Evolutionary conservation across 2,888 invertebrate genomes (phyloP).

Genomic region (Macropis europaea): DNA sequence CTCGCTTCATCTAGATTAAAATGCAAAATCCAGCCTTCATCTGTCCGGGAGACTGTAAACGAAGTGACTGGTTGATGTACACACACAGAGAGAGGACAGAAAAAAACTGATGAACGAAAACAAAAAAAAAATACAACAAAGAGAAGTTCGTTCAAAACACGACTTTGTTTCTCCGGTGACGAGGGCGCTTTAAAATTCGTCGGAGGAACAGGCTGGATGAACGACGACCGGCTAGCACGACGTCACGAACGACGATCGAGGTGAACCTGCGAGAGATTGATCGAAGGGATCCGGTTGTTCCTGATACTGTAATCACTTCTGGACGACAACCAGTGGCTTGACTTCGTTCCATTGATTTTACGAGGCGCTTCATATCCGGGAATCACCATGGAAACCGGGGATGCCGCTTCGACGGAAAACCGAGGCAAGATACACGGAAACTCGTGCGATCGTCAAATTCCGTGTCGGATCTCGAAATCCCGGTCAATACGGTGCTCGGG

Average conservation of each 20-base stretch:
- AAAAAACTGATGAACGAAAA: not conserved
- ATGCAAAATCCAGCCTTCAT: conserved; percentile 35
- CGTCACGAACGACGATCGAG: not conserved
- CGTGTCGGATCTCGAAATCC: not conserved
- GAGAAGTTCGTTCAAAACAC: not conserved
- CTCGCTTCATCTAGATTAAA: conserved; percentile 29
- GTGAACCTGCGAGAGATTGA: not conserved
- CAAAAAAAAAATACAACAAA: not conserved
- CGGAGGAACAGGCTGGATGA: not conserved
- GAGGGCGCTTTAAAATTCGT: not conserved
- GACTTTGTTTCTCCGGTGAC: not conserved
- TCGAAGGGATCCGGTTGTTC: conserved; percentile 12
- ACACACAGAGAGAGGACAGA: not conserved
- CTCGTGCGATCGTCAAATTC: conserved; percentile 25
- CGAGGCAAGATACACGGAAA: conserved; percentile 30
- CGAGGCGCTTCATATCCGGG: conserved; percentile 53
- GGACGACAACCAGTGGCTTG: conserved; percentile 33
- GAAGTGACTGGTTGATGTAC: not conserved
- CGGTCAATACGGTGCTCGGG: conserved; percentile 1
- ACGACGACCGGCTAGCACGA: not conserved
- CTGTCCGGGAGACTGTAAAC: not conserved
- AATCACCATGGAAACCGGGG: conserved; percentile 59
- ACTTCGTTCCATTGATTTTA: conserved; percentile 61
- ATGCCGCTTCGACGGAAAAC: conserved; percentile 52
- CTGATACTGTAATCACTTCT: conserved; percentile 48